Base-by-base conservation (phyloP, 2,888 invertebrate species). In the Phania funesta region DNA sequence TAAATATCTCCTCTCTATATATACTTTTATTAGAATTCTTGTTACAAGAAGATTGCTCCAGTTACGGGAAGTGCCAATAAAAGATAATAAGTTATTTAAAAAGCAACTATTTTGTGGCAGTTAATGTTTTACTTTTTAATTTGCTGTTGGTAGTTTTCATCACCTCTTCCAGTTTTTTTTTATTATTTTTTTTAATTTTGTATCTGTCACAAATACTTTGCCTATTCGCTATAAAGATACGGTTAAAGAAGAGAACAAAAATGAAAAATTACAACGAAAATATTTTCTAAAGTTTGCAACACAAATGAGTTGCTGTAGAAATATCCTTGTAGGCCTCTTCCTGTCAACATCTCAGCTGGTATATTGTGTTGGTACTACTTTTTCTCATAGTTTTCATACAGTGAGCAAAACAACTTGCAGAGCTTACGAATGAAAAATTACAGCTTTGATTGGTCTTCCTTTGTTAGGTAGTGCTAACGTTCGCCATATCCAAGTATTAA, bases 261-360 rank as follows among this genome's bases (percentile, higher is more conserved):
- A 20, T 26, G 24, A 2, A 3, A 22, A 24, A 35, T 3, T 9
- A 46, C 32, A 35, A 48, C 9, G 13, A 58, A 35, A 24, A 75
- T 62, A 50, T 70, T 54, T 70, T 75, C n/a, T 62, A 70, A 44
- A 32, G 52, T 74, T 48, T 35, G 46, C 52, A 62, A 20, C 22
- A 13, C 20, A 54, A 18, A 16, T 73, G 41, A 52, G 16, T 46
- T 77, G 54, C 41, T 62, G 76, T 54, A 62, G 62, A 68, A 52
- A 46, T 7, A 24, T 58, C 9, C 29, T 68, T 24, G 32, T 44
- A 44, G 32, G 48, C 48, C 26, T 41, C n/a, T 22, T 1, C 6
- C 24, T 77, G 44, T n/a, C 8, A 32, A 32, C 32, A 32, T 11
- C 8, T 44, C 29, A 54, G 0, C 11, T 32, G n/a, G 5, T 26